These are phyloP conservation scores for Microctenopoma stevenorrisi DNA, from an alignment of 2,797 vertebrate genomes.

Conservation along the genomic window DNA sequence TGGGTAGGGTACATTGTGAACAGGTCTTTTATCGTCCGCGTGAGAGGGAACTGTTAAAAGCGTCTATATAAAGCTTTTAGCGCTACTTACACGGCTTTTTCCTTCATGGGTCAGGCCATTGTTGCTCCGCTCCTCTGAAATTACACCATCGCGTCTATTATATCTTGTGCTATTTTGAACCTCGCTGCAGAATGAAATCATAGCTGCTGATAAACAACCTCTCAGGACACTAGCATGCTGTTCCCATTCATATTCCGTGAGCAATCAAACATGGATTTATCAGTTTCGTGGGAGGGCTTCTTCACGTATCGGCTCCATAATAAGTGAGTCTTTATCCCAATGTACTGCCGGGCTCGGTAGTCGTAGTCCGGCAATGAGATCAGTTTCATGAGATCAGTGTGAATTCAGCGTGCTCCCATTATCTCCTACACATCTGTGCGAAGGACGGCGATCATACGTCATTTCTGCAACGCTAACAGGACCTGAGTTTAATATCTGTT, in stretches of 20 bases:
- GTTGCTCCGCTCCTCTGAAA: constrained; percentile 28
- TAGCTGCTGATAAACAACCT: constrained; percentile 40
- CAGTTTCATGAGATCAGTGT: constrained; percentile 22
- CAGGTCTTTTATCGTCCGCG: constrained; percentile 23
- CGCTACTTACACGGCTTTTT: constrained; percentile 7
- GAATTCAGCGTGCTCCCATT: constrained; percentile 37
- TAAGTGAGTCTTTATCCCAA: constrained; percentile 30
- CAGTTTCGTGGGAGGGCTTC: constrained; percentile 16
- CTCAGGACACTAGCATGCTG: constrained; percentile 18
- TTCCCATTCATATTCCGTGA: constrained; percentile 38
- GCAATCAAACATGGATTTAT: constrained; percentile 37
- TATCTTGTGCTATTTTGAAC: constrained; percentile 39
- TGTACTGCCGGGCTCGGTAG: background rate
- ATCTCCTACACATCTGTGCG: constrained; percentile 37
- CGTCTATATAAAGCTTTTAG: constrained; percentile 41
- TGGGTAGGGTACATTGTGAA: constrained; percentile 1
- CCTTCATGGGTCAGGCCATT: constrained; percentile 10
- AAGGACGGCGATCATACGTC: constrained; percentile 39
- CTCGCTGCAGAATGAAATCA: constrained; percentile 35
- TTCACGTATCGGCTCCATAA: constrained; percentile 17
- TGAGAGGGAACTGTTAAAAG: constrained; percentile 33
- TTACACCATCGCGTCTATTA: constrained; percentile 37
- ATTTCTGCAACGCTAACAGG: constrained; percentile 2
- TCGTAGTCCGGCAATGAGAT: constrained; percentile 13
- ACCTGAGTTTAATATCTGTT: background rate